phyloP scores from a whole-genome alignment of 92 coral and sea anemone species.

The Zoanthus gigantus region DNA sequence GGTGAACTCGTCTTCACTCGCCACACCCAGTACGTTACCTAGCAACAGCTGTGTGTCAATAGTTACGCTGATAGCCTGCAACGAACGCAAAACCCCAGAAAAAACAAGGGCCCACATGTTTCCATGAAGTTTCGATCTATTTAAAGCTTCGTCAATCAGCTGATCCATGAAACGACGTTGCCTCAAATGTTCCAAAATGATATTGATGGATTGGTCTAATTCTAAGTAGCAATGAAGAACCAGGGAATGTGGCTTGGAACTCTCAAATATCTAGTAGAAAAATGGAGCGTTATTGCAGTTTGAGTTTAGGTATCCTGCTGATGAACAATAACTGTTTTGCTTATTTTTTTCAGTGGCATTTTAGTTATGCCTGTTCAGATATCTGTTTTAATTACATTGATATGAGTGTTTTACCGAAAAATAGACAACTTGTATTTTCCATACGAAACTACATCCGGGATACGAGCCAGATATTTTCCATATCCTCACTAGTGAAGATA shows the following conservation, averaged over 20 bases:
- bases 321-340: no score
- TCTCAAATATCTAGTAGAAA: neutral
- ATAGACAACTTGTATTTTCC: no score
- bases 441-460: no score
- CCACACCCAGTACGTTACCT: conserved; percentile 24
- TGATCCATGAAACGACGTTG: neutral
- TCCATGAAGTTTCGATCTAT: conserved; percentile 14
- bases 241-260: conserved; percentile 6
- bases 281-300: neutral
- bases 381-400: no score
- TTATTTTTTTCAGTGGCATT: no score
- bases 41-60: conserved; percentile 32
- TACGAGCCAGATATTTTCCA: no score
- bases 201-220: conserved; percentile 12
- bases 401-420: no score
- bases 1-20: conserved; percentile 56
- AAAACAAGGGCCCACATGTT: conserved; percentile 41
- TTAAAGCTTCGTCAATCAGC: conserved; percentile 25
- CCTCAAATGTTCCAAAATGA: conserved; percentile 1
- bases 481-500: no score
- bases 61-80: neutral
- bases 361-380: no score
- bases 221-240: neutral
- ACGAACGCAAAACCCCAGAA: conserved; percentile 14
- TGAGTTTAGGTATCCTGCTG: no score